Evolutionary conservation across 2,797 vertebrate species (phyloP).

Genomic region (Eurystomus glaucurus): DNA sequence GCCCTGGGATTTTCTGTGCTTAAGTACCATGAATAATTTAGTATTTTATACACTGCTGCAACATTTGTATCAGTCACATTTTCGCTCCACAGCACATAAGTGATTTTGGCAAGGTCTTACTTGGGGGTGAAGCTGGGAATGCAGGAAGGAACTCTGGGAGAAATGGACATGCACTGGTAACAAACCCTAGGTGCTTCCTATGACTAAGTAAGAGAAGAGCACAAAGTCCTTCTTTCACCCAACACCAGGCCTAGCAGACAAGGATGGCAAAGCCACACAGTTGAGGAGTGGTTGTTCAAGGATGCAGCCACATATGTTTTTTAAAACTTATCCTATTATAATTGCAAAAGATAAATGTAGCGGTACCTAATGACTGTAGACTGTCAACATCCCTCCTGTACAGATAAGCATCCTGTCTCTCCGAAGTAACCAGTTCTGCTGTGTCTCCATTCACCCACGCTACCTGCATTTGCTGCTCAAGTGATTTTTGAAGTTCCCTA

Average conservation of each 20-base stretch:
- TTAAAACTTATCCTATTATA: background rate
- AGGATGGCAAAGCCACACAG: background rate
- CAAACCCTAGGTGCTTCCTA: background rate
- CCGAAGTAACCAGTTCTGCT: background rate
- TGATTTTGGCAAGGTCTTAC: background rate
- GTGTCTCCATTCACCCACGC: fast-evolving
- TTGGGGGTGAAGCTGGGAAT: background rate
- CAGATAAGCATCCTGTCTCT: fast-evolving
- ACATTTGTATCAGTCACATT: constrained; percentile 35
- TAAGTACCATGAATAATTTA: constrained; percentile 49
- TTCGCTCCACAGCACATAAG: background rate
- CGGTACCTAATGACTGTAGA: fast-evolving
- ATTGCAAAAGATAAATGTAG: background rate
- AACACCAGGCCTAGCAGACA: background rate
- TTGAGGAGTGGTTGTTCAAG: background rate
- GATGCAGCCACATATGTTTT: background rate
- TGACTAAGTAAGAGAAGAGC: background rate
- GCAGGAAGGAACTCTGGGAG: background rate
- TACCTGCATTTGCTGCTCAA: background rate
- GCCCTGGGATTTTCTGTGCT: constrained; percentile 21
- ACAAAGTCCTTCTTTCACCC: background rate
- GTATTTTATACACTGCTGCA: constrained; percentile 45
- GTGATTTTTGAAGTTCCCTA: background rate
- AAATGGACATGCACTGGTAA: background rate
- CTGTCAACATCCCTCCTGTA: background rate